Base-by-base conservation (phyloP, 1,140 invertebrate genomes). In the Steinernema khuongi region DNA sequence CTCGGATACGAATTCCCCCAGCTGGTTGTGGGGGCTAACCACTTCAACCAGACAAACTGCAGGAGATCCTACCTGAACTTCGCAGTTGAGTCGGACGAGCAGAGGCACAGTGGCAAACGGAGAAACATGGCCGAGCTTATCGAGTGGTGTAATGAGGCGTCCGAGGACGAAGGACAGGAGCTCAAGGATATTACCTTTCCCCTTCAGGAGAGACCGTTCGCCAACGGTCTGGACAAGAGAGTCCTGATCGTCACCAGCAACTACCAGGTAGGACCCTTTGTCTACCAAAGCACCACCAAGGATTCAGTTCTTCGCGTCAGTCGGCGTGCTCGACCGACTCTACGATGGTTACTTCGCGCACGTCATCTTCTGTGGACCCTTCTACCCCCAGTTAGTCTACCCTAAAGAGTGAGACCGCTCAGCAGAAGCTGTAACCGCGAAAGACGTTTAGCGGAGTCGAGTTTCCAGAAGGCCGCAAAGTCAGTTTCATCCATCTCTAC, bases 291-390 rank as follows among this genome's bases (percentile, higher is more conserved):
- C 19, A 7, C 26, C 50, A 7, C 50, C 50, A n/a, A 4, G 14
- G 7, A 11, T 4, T 60, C 36, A 41, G 50, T 60, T 60, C 50
- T n/a, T 60, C 26, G 7, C 50, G 11, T 60, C 50, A 2, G 50
- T 60, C 19, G 50, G 50, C 26, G 2, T 60, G 11, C 50, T 60
- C 4, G 50, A 60, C 7, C 7, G 50, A 17, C 7, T 60, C 7
- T 60, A 60, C 50, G 50, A 60, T 26, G 50, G 50, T 4, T 60
- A 60, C 50, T 60, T 60, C 26, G 50, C 50, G 11, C 50, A 60
- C 50, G 50, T 60, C 7, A 60, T 60, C 11, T 60, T 60, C 26
- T 60, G 50, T 26, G 50, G 50, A 11, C 50, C 50, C 4, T 60
- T 60, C 22, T 60, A 60, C 22, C 50, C 50, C 4, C 50, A 60